Percentiles rank a stretch among this genome's conserved stretches.
Conservation (phyloP, 1,140 invertebrate genomes). For the Proctacanthus coquilletti region DNA sequence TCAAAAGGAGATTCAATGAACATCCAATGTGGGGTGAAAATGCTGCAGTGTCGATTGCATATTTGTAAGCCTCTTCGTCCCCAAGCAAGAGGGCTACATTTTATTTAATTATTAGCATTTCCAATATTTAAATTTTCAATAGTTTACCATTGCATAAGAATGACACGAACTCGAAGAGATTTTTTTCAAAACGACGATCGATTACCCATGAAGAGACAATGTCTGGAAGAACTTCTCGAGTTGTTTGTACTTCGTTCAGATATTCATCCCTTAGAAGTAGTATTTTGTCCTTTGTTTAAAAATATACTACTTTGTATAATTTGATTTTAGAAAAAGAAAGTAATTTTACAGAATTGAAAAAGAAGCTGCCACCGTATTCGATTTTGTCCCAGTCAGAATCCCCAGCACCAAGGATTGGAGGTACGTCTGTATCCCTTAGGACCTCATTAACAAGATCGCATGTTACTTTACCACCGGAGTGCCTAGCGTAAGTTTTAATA, state of each 20-base stretch:
- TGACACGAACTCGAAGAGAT: no score
- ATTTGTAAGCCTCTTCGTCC: conserved; percentile 10
- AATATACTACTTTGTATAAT: no score
- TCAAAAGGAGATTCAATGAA: conserved; percentile 17
- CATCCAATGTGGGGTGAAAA: conserved; percentile 20
- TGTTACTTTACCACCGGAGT: conserved; percentile 24
- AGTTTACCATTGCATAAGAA: no score
- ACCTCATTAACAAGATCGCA: conserved; percentile 29
- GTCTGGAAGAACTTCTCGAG: conserved; percentile 12
- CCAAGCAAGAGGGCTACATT: conserved; percentile 12
- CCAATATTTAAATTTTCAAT: conserved; percentile 17
- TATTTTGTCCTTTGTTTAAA: conserved; percentile 22
- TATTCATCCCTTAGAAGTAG: conserved; percentile 25
- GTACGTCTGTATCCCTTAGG: conserved; percentile 22
- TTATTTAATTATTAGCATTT: conserved; percentile 12
- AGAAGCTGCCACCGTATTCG: conserved; percentile 26
- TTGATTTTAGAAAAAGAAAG: no score
- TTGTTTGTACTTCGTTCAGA: conserved; percentile 17
- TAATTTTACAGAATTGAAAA: conserved; percentile 18
- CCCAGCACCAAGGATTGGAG: conserved; percentile 23
- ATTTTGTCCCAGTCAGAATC: conserved; percentile 27
- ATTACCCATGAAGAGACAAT: conserved; percentile 16
- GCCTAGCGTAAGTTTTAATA: conserved; percentile 23
- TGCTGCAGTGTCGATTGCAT: conserved; percentile 13
- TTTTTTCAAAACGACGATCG: conserved; percentile 21